phyloP scores from a whole-genome alignment of 2,113 vertebrate species.

The Fukomys damarensis region DNA sequence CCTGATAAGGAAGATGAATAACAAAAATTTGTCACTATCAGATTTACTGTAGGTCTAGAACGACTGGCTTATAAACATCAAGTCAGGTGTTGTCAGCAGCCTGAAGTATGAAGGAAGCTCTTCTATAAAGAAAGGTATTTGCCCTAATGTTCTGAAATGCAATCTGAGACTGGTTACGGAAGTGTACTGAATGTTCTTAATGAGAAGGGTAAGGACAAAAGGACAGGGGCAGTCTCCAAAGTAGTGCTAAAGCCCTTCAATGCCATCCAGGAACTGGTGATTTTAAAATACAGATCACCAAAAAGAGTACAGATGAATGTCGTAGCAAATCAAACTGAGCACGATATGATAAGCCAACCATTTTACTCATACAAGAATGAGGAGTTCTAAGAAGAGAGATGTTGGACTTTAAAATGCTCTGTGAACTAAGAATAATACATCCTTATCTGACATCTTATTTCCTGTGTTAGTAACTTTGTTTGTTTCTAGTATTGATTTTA shows the following conservation, averaged over 20 bases:
- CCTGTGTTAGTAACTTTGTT: neutral
- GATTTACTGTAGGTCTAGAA: neutral
- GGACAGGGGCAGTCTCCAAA: neutral
- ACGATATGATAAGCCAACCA: neutral
- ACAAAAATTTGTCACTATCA: neutral
- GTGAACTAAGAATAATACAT: neutral
- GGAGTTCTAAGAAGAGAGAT: neutral
- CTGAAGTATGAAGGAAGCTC: neutral
- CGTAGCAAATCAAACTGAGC: conserved; percentile 15
- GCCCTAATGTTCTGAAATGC: neutral
- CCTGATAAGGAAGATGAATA: neutral
- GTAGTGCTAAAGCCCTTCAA: neutral
- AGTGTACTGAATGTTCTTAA: neutral
- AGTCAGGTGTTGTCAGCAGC: neutral
- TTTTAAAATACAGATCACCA: conserved; percentile 29
- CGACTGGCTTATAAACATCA: neutral
- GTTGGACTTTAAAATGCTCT: neutral
- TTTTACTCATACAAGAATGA: neutral
- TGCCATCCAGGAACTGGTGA: conserved; percentile 15
- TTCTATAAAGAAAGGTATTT: neutral
- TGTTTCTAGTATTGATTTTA: conserved; percentile 9
- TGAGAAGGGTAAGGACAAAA: neutral
- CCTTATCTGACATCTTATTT: neutral
- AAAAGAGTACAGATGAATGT: conserved; percentile 34
- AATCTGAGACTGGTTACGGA: neutral